phyloP scores from a whole-genome alignment of 2,888 invertebrate species.

The Aquatica leii region DNA sequence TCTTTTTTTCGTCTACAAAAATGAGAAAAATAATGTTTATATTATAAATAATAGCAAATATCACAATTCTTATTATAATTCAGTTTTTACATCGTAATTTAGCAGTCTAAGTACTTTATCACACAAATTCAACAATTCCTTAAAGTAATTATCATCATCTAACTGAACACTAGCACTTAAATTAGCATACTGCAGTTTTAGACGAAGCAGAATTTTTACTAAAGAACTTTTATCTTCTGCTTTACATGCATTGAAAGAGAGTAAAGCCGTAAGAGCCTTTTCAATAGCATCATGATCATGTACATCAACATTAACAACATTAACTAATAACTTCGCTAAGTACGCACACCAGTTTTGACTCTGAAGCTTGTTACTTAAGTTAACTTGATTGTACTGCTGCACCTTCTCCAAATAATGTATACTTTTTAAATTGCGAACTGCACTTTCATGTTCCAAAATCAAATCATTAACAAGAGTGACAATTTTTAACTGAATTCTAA shows the following conservation, averaged over 20 bases:
- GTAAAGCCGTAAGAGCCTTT: constrained; percentile 51
- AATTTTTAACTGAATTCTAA: constrained; percentile 67
- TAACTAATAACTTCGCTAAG: constrained; percentile 56
- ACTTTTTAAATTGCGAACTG: constrained; percentile 49
- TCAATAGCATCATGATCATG: constrained; percentile 61
- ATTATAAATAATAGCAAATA: too few relatives aligned
- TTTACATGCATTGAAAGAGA: constrained; percentile 30
- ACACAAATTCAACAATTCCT: constrained; percentile 1
- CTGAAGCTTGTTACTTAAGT: constrained; percentile 54
- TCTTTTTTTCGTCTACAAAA: too few relatives aligned
- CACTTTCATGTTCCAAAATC: constrained; percentile 62
- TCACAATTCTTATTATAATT: constrained; percentile 9
- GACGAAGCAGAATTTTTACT: background rate
- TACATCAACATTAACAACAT: constrained; percentile 51
- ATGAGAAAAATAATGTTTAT: too few relatives aligned
- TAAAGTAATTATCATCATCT: constrained; percentile 3
- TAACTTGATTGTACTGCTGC: constrained; percentile 55
- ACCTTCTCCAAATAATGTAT: constrained; percentile 57
- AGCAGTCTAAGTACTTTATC: background rate
- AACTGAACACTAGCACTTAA: background rate
- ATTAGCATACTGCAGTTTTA: background rate
- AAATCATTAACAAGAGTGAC: constrained; percentile 69
- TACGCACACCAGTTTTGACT: constrained; percentile 58
- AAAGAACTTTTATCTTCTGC: background rate
- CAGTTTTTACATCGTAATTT: background rate